phyloP scores from a whole-genome alignment of 2,797 vertebrate genomes.

The Octomys mimax region DNA sequence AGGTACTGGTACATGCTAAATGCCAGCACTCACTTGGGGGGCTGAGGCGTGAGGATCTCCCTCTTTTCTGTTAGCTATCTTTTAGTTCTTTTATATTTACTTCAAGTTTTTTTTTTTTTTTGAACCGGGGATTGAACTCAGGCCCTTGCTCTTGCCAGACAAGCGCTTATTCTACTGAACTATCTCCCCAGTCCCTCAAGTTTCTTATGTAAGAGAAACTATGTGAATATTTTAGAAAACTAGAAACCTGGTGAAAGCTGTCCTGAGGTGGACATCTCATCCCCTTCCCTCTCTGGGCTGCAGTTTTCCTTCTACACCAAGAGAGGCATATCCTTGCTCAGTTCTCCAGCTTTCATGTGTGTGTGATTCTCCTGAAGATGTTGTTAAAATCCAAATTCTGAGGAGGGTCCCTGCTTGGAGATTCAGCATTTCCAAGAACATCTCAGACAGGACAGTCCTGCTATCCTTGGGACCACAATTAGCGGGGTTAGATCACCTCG shows the following conservation, averaged over 20 bases:
- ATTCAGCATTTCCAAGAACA: neutral
- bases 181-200: neutral
- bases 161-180: too few species aligned
- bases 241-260: neutral
- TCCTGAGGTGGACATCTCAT: neutral
- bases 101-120: neutral
- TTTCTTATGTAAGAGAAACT: neutral
- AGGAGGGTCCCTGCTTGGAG: neutral
- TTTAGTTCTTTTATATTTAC: neutral
- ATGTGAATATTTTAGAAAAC: neutral
- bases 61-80: neutral
- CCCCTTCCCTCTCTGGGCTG: neutral
- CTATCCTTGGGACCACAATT: neutral
- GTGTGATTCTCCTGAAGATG: neutral
- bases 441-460: neutral
- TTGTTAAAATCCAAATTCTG: neutral
- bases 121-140: too few species aligned
- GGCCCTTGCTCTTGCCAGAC: too few species aligned
- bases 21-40: neutral
- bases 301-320: neutral
- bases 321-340: neutral
- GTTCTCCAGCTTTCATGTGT: neutral
- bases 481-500: neutral
- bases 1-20: neutral
- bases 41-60: neutral